These are phyloP conservation scores for Diadumene lineata DNA, from an alignment of 92 coral and sea anemone genomes.

Conservation along the genomic window DNA sequence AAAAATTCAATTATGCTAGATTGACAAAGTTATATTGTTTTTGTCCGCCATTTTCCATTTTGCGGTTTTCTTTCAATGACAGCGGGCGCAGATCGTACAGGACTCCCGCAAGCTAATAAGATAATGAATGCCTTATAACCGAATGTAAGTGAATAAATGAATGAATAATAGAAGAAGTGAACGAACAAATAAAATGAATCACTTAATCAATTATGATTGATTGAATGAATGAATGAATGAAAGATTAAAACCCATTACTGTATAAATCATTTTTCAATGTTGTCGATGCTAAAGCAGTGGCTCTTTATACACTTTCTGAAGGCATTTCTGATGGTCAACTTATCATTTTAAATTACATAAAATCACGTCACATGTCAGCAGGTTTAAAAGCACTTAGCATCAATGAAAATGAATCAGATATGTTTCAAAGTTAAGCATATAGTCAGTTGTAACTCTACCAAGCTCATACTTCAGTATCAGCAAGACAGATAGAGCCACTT, in stretches of 20 bases:
- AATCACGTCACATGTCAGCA: not conserved
- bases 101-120: not conserved
- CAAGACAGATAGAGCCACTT: too few species aligned
- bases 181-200: not conserved
- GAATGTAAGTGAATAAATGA: not conserved
- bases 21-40: not conserved
- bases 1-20: not conserved
- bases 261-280: too few species aligned
- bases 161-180: not conserved
- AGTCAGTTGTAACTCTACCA: too few species aligned
- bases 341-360: not conserved
- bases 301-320: too few species aligned
- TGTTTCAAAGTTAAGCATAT: too few species aligned
- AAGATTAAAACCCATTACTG: not conserved
- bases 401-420: too few species aligned
- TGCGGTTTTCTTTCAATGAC: too few species aligned
- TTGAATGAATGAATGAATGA: not conserved
- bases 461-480: too few species aligned
- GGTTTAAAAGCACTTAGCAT: too few species aligned
- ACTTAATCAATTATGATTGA: too few species aligned
- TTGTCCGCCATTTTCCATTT: conserved; percentile 29
- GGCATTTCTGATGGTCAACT: too few species aligned
- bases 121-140: not conserved
- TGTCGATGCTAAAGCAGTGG: too few species aligned
- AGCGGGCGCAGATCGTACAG: conserved; percentile 23